Conservation (phyloP, 37 sponge, comb jelly and placozoan species). For the Petrosia ficiformis region DNA sequence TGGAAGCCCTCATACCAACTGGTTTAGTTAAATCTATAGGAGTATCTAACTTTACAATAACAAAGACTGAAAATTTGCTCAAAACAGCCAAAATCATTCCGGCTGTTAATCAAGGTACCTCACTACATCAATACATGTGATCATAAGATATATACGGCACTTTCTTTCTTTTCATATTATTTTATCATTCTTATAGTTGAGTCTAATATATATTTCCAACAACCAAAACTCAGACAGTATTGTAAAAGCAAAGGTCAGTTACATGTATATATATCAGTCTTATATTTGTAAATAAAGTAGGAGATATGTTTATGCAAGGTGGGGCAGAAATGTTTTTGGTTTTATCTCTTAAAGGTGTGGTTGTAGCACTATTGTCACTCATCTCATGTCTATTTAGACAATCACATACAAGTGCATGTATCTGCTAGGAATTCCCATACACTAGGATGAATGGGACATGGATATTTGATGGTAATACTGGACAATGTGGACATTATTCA, state of each 20-base stretch:
- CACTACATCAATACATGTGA: too few species aligned
- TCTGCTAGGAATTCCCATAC: too few species aligned
- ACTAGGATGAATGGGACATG: too few species aligned
- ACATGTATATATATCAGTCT: background rate
- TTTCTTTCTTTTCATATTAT: background rate
- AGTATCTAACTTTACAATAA: conserved; percentile 53
- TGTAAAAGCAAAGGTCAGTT: conserved; percentile 41
- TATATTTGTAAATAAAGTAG: too few species aligned
- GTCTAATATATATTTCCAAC: conserved; percentile 59
- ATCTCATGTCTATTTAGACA: too few species aligned
- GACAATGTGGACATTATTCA: too few species aligned
- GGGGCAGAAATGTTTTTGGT: too few species aligned
- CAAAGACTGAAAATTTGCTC: conserved; percentile 18
- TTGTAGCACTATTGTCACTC: too few species aligned
- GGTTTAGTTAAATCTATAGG: conserved; percentile 56
- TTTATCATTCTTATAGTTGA: conserved; percentile 24
- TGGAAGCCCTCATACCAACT: conserved; percentile 1
- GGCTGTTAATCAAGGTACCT: conserved; percentile 66
- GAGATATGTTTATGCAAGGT: too few species aligned
- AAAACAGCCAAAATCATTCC: conserved; percentile 54
- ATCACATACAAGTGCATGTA: too few species aligned
- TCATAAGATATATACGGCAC: conserved; percentile 6
- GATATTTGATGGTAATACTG: too few species aligned
- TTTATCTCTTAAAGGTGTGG: too few species aligned
- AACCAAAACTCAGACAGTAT: conserved; percentile 48